Evolutionary conservation across 2,797 vertebrate species (phyloP).

Genomic region (Cossypha dichroa): DNA sequence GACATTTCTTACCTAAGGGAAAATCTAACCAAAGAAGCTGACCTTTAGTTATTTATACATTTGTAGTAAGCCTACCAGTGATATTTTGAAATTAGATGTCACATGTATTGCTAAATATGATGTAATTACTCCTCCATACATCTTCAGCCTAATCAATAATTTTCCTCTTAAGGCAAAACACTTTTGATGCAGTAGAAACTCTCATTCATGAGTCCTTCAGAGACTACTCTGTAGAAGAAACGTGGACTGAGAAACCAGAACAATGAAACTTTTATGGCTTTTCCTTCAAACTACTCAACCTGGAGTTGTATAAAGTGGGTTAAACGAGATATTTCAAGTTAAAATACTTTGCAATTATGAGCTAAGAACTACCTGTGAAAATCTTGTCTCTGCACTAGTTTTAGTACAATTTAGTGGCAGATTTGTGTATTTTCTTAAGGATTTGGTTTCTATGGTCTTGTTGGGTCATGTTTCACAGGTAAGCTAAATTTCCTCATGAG

Average conservation of each 20-base stretch:
- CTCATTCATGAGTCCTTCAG: not conserved
- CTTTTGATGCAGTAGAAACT: not conserved
- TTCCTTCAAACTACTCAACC: not conserved
- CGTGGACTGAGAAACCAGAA: not conserved
- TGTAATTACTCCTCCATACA: not conserved
- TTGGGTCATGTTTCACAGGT: not conserved
- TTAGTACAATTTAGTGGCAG: not conserved
- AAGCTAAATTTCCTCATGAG: not conserved
- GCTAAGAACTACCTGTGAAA: not conserved
- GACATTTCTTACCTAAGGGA: conserved; percentile 35
- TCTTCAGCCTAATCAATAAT: not conserved
- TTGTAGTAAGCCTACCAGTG: not conserved
- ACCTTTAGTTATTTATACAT: conserved; percentile 40
- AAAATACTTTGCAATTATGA: not conserved
- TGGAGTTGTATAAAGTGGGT: not conserved
- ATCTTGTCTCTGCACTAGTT: not conserved
- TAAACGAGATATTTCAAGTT: not conserved
- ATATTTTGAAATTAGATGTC: conserved; percentile 18
- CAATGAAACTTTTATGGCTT: not conserved
- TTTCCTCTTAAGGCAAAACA: not conserved
- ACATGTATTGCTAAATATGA: not conserved
- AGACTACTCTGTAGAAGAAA: not conserved
- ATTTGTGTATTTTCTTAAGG: not conserved
- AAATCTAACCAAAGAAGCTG: conserved; percentile 27
- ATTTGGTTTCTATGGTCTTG: not conserved